These are phyloP conservation scores for Ifrita kowaldi DNA, from an alignment of 2,113 vertebrate species.

Conservation along the genomic window DNA sequence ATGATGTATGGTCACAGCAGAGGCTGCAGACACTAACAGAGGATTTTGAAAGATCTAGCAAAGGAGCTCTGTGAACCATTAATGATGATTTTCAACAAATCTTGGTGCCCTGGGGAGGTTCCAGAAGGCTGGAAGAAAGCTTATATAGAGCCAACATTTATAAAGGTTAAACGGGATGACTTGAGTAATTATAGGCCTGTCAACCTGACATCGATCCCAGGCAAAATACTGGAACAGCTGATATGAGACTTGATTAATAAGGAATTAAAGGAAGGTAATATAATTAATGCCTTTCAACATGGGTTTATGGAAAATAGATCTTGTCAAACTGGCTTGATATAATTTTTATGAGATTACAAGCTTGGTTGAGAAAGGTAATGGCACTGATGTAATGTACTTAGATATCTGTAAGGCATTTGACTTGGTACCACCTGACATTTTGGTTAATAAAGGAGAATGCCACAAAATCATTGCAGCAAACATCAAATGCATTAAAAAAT, in stretches of 20 bases:
- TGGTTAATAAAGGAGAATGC: constrained; percentile 14
- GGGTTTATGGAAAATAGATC: constrained; percentile 65
- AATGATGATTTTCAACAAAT: constrained; percentile 54
- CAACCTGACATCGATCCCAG: constrained; percentile 63
- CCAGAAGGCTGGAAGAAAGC: constrained; percentile 56
- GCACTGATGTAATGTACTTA: constrained; percentile 44
- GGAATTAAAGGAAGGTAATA: constrained; percentile 69
- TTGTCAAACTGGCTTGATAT: constrained; percentile 64
- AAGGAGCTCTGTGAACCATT: constrained; percentile 45
- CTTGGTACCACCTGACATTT: constrained; percentile 23
- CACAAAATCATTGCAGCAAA: constrained; percentile 7
- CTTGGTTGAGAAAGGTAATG: constrained; percentile 61
- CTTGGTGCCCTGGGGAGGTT: constrained; percentile 52
- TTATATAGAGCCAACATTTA: constrained; percentile 58
- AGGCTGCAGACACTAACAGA: background rate
- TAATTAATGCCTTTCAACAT: constrained; percentile 67
- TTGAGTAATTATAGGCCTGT: constrained; percentile 64
- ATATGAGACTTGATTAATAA: constrained; percentile 68
- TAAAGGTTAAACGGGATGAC: constrained; percentile 63
- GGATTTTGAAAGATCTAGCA: constrained; percentile 35
- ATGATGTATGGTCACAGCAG: background rate
- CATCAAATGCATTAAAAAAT: background rate
- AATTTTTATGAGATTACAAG: constrained; percentile 64
- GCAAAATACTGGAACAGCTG: constrained; percentile 67
- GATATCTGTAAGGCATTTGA: constrained; percentile 49